Evolutionary conservation across 2,797 vertebrate species (phyloP), one percentile per base, ranked within the genome.

Genomic region (Poecilia gillii): DNA sequence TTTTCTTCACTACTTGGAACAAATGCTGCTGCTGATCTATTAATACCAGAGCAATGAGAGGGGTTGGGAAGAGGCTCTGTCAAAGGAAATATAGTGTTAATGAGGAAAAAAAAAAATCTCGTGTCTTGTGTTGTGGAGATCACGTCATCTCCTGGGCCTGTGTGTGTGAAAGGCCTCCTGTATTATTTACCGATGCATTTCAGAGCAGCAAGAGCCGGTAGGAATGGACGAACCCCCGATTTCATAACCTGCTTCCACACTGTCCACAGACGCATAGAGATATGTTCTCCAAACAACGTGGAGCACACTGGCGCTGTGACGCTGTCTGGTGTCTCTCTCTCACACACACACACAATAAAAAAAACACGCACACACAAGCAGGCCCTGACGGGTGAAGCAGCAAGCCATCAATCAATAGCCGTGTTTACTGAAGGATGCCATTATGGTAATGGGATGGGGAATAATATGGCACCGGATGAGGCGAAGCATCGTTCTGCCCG

Each of bases 351-450:
- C 16, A 14, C 36, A 13, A 33, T 33, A 2, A 33, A 33, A 33
- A 33, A 33, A 3, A 6, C 46, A 1, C 18, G 6, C 88, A 89
- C 36, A 39, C 62, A 43, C 23, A 43, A 41, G 43, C 66, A 70
- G 66, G 66, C 90, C 92, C 91, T 86, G 84, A 89, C 80, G 83
- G 85, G 90, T 87, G 73, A 87, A 91, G 91, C 92, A 92, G 90
- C 89, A 79, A 81, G 76, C 82, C 85, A 90, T 91, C 86, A 87
- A 88, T 93, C 89, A 89, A 77, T 25, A 68, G 82, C 81, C 31
- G 2, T 14, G 85, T 51, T 57, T 39, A 75, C 86, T 46, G 81
- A 62, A 79, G 73, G 79, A 83, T 68, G 84, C 5, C 39, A 28
- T n/a, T 18, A 79, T 78, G 75, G 18, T 77, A 73, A 86, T 83